These are phyloP conservation scores for Ceratitis capitata DNA, from an alignment of 1,140 invertebrate genomes.

Conservation along the genomic window DNA sequence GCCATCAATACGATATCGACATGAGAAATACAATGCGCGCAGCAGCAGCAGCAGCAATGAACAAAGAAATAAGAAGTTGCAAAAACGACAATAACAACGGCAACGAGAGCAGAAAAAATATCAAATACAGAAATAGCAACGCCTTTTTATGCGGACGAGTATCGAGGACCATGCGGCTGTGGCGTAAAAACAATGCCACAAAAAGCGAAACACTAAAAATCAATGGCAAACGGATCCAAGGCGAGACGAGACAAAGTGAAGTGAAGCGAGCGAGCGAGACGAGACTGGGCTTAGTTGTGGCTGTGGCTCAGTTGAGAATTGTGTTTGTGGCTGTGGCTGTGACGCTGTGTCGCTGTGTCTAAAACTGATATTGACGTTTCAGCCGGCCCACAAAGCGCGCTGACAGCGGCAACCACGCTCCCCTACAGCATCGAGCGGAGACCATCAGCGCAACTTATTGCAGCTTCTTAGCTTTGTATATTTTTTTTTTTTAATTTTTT, in stretches of 20 bases:
- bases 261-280: too few species aligned
- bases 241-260: too few species aligned
- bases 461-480: background rate
- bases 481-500: background rate
- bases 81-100: background rate
- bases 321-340: background rate
- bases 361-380: constrained; percentile 31
- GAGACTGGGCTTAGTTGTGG: background rate
- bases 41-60: too few species aligned
- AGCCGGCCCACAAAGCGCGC: constrained; percentile 27
- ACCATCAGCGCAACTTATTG: background rate
- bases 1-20: constrained; percentile 32
- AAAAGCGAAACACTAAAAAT: constrained; percentile 10
- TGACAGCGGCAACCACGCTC: constrained; percentile 9
- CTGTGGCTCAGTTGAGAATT: background rate
- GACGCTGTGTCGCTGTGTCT: background rate
- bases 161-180: too few species aligned
- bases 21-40: constrained; percentile 2
- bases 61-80: background rate
- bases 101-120: background rate
- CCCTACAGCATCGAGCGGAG: background rate
- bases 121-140: background rate
- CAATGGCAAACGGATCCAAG: constrained; percentile 28
- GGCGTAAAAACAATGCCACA: constrained; percentile 34
- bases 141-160: background rate